Percentiles rank a stretch among this genome's conserved stretches.
phyloP scores from a whole-genome alignment of 2,888 invertebrate genomes.

The Tuta absoluta region DNA sequence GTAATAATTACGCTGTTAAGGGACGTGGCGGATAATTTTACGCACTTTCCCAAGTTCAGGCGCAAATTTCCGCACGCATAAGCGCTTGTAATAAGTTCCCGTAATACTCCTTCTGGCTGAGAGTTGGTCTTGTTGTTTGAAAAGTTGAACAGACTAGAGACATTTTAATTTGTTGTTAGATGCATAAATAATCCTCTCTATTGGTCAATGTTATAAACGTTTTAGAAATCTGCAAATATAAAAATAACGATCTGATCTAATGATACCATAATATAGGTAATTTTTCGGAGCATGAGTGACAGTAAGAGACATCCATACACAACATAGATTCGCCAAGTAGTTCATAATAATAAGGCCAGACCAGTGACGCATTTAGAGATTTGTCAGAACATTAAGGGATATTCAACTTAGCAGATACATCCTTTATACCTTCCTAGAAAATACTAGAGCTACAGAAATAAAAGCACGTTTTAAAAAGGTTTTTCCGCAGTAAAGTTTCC shows the following conservation, averaged over 20 bases:
- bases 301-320: too few species aligned
- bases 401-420: not conserved
- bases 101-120: constrained; percentile 23
- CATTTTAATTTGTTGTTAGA: not conserved
- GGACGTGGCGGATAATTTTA: constrained; percentile 54
- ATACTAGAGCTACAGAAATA: not conserved
- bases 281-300: too few species aligned
- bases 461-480: constrained; percentile 8
- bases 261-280: too few species aligned
- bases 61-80: constrained; percentile 47
- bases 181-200: not conserved
- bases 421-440: not conserved
- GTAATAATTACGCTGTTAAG: constrained; percentile 69
- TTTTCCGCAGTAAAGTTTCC: constrained; percentile 11
- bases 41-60: constrained; percentile 50
- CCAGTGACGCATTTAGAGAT: too few species aligned
- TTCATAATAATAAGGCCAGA: too few species aligned
- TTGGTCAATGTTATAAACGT: not conserved
- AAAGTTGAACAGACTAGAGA: not conserved
- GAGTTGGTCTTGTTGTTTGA: constrained; percentile 27
- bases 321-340: too few species aligned
- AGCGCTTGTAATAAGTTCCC: constrained; percentile 53
- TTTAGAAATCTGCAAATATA: not conserved
- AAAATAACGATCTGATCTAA: not conserved
- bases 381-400: not conserved